Evolutionary conservation across 2,113 vertebrate species (phyloP), one percentile per base, ranked within the genome.

Genomic region (Psittacus erithacus): DNA sequence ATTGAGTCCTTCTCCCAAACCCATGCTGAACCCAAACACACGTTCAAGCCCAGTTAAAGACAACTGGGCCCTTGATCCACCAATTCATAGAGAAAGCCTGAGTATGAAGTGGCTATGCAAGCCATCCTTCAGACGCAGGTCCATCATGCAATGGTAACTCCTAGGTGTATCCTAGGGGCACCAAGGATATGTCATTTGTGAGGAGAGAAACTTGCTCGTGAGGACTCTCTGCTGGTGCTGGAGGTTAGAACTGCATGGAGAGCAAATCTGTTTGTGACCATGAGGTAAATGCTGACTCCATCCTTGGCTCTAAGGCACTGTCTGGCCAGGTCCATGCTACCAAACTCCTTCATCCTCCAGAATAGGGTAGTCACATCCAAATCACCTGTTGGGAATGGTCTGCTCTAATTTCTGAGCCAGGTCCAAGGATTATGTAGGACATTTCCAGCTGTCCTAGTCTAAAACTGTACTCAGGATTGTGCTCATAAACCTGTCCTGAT

Each of bases 161-260:
- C 60, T 50, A 35, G 10, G 38, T 39, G 38, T 39, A 39, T 39
- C 24, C 64, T 47, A 7, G 0, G 0, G 53, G 17, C 55, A 73
- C 55, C 1, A 0, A 73, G 47, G 35, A 25, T 14, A 13, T 22
- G 19, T 39, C 44, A 25, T 22, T 15, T n/a, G 8, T 69, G 73
- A 38, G 73, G 47, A 64, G 28, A 86, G 17, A n/a, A 64, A 47
- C 29, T 35, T 74, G 39, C 60, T 70, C 3, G 0, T 20, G 74
- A 79, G 46, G 35, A 19, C 13, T 64, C 46, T 39, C 12, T 49
- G 1, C 11, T 52, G 41, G 10, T 50, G 84, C 31, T 83, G 90
- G 68, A 53, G 6, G 77, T 18, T 53, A 67, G 46, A 22, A 7
- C 7, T 38, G 25, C 0, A 2, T 12, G 67, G 22, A 77, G 22